Percentiles rank a stretch among this genome's conserved stretches.
These are phyloP conservation scores for Callocephalon fimbriatum DNA, from an alignment of 2,113 vertebrate species.

Conservation along the genomic window DNA sequence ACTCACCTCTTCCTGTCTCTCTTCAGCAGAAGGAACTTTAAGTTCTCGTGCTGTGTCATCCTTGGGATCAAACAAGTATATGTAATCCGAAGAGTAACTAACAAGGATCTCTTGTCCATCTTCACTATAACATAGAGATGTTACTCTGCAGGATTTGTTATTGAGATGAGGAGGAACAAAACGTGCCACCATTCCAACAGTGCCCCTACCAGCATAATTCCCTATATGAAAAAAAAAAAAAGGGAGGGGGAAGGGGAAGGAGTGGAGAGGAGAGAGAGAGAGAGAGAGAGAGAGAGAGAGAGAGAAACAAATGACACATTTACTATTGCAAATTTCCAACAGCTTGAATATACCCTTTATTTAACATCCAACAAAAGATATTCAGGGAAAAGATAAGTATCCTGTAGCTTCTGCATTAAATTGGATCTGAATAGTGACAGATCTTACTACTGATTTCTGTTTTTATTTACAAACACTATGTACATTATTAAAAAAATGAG, in stretches of 20 bases:
- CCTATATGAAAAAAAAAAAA: constrained; percentile 69
- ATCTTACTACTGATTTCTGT: neutral
- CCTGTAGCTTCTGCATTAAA: neutral
- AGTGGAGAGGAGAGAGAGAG: neutral
- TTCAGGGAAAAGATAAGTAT: neutral
- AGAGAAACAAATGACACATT: neutral
- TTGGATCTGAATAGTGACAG: neutral
- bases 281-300: neutral
- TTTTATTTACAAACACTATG: neutral
- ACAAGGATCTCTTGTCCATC: constrained; percentile 97
- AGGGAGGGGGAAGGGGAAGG: fast-evolving
- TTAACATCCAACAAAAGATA: neutral
- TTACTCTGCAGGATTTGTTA: constrained; percentile 96
- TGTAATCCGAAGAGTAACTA: constrained; percentile 98
- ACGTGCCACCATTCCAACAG: constrained; percentile 94
- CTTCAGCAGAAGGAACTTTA: constrained; percentile 91
- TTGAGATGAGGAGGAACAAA: constrained; percentile 94
- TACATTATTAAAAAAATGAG: neutral
- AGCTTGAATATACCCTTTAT: neutral
- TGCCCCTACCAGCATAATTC: constrained; percentile 93
- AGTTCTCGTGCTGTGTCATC: constrained; percentile 95
- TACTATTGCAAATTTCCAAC: neutral
- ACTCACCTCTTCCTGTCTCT: constrained; percentile 92
- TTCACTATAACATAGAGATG: constrained; percentile 96
- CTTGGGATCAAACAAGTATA: constrained; percentile 97